phyloP scores from a whole-genome alignment of 2,797 vertebrate species.

The Microchirus variegatus region DNA sequence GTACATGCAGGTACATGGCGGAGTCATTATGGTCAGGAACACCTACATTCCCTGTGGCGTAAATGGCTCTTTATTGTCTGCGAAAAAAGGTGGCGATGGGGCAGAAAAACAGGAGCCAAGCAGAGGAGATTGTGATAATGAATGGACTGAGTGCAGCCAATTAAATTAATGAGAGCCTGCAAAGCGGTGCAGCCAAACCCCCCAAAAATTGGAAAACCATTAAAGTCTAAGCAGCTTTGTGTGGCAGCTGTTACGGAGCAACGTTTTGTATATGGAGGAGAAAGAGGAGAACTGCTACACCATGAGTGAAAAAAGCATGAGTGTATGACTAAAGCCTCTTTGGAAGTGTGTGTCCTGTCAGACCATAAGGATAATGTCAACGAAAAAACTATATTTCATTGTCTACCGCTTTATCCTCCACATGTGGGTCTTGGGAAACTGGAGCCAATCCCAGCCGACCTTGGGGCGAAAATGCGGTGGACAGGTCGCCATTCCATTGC shows the following conservation, averaged over 20 bases:
- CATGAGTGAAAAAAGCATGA: not conserved
- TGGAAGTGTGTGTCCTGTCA: constrained; percentile 12
- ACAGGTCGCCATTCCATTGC: too few relatives aligned
- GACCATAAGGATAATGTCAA: not conserved
- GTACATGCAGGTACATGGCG: not conserved
- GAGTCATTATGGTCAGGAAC: not conserved
- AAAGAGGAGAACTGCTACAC: not conserved
- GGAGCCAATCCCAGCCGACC: too few relatives aligned
- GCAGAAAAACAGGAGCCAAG: not conserved
- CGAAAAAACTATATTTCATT: not conserved
- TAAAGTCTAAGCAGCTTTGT: constrained; percentile 35
- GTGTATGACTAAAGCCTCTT: constrained; percentile 2
- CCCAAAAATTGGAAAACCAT: constrained; percentile 59
- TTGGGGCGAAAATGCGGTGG: too few relatives aligned
- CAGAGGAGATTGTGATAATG: constrained; percentile 48
- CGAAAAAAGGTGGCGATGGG: not conserved
- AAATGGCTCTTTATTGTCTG: constrained; percentile 1
- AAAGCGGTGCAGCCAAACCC: constrained; percentile 57
- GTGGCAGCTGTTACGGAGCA: constrained; percentile 12
- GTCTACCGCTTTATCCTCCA: too few relatives aligned
- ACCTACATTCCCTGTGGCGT: not conserved
- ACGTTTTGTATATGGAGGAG: constrained; percentile 7
- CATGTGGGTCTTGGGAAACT: too few relatives aligned
- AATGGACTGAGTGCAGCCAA: constrained; percentile 66
- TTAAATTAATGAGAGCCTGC: constrained; percentile 68